Base-by-base conservation (phyloP, 1,140 invertebrate genomes). In the Glossosoma conforme region DNA sequence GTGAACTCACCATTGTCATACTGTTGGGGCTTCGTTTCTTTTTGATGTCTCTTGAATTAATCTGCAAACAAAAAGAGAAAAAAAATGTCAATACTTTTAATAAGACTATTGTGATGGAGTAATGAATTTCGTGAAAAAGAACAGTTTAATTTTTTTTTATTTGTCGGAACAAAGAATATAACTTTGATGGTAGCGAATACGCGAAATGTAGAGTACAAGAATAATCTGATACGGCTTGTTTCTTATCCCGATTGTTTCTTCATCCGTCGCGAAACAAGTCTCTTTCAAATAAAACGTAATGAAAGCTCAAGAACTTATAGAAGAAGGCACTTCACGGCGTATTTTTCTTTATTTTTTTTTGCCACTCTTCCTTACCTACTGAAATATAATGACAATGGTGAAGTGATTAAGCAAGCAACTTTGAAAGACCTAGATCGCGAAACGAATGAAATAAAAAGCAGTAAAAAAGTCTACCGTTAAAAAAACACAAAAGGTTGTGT, bases 221-320 rank as follows among this genome's bases (percentile, higher is more conserved):
- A 49, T 54, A 54, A 54, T 54, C 46, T 49, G 40, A 54, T 54
- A 44, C 19, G 21, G 25, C 44, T 45, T 32, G 41, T 25, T n/a
- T n/a, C 33, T 25, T 53, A 18, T 46, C 15, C n/a, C 33, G 30
- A 9, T 24, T 24, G 42, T n/a, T n/a, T 13, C 48, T 48, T 21
- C 22, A 43, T 43, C 40, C 40, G 44, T 18, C 20, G 44, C 33
- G 51, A 46, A 53, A 53, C 41, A 51, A 51, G 48, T 51, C 48
- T 17, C 37, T 21, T 24, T 51, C 48, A 36, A 44, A 51, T 51
- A 51, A 51, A 51, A 51, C 48, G 48, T 40, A 44, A 51, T 37
- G 48, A 51, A 51, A 51, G 41, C 28, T 17, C 22, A 8, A 38
- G 46, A 44, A 51, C 40, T 51, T 44, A 24, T 28, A 44, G 24